Conservation (phyloP, 2,888 invertebrate species). For the Cheilosia scutellata region DNA sequence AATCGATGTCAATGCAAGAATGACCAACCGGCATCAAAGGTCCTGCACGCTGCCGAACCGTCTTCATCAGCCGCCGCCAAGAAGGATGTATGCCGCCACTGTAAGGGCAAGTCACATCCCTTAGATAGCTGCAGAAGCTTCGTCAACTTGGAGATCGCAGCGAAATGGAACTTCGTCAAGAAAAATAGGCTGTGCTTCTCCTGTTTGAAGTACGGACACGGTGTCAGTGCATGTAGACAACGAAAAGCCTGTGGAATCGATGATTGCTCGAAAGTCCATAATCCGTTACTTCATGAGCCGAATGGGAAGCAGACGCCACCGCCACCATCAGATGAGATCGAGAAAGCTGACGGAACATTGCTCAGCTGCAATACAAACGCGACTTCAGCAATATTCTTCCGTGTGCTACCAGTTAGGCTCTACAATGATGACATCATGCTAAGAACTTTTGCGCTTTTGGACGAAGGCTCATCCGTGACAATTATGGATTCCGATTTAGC, state of each 20-base stretch:
- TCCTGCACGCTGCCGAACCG: background rate
- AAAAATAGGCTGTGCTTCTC: conserved; percentile 23
- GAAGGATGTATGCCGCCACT: conserved; percentile 16
- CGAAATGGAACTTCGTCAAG: conserved; percentile 19
- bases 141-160: background rate
- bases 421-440: no score
- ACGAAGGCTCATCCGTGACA: background rate
- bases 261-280: background rate
- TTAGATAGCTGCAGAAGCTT: background rate
- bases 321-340: no score
- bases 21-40: background rate
- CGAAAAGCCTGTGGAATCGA: conserved; percentile 7
- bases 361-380: background rate
- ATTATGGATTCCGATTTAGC: no score
- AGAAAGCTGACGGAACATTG: background rate
- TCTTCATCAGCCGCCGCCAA: background rate
- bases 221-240: background rate
- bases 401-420: no score
- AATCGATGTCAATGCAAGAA: background rate
- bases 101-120: background rate
- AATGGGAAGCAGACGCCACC: background rate
- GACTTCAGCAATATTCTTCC: background rate
- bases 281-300: background rate
- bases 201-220: conserved; percentile 29
- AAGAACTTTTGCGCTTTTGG: no score